These are phyloP conservation scores for Polypterus bichir DNA, from an alignment of 2,113 vertebrate genomes.

Conservation along the genomic window DNA sequence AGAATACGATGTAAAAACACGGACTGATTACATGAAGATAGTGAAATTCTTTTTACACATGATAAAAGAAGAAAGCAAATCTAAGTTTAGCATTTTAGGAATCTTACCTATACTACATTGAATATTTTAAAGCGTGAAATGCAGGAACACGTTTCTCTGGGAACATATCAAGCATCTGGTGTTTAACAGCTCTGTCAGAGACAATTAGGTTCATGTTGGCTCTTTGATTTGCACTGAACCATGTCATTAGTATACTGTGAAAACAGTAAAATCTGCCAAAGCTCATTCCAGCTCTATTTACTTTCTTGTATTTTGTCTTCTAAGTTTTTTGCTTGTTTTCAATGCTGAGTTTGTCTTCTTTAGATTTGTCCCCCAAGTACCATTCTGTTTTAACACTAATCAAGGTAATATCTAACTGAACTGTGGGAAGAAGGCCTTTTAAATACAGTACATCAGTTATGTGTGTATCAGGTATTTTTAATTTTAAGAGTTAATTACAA, in stretches of 20 bases:
- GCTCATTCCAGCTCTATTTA: conserved; percentile 14
- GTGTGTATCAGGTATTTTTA: neutral
- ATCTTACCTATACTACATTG: conserved; percentile 4
- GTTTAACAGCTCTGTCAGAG: conserved; percentile 91
- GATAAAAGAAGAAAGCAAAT: too few relatives aligned
- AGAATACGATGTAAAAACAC: too few relatives aligned
- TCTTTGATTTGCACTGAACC: conserved; percentile 85
- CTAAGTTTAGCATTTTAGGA: too few relatives aligned
- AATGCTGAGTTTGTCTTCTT: conserved; percentile 5
- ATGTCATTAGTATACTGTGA: conserved; percentile 61
- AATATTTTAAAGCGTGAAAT: conserved; percentile 33
- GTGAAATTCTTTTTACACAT: too few relatives aligned
- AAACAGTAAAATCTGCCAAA: conserved; percentile 49
- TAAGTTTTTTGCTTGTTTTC: neutral
- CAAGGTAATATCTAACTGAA: neutral
- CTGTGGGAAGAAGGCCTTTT: too few relatives aligned
- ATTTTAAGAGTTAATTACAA: neutral
- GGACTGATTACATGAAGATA: too few relatives aligned
- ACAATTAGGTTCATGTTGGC: conserved; percentile 93
- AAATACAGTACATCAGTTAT: too few relatives aligned
- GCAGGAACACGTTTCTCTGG: conserved; percentile 39
- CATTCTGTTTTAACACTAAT: neutral
- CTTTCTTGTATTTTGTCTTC: conserved; percentile 6
- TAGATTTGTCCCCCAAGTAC: conserved; percentile 3
- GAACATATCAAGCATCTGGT: conserved; percentile 83